Conservation (phyloP, 2,113 vertebrate species). For the Mugil cephalus region DNA sequence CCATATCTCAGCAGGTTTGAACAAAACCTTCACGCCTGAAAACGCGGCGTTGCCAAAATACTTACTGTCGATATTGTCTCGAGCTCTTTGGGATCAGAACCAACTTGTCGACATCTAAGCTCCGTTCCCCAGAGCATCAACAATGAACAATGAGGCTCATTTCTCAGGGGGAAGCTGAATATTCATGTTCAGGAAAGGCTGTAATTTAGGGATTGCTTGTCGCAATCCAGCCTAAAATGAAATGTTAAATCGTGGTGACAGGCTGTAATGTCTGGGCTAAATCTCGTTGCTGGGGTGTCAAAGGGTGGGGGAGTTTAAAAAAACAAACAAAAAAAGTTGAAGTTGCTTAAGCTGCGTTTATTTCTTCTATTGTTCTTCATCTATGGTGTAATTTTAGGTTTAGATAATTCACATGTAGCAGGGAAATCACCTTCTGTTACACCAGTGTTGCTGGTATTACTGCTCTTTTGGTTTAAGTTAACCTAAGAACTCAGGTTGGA, state of each 20-base stretch:
- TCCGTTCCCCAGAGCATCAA: conserved; percentile 26
- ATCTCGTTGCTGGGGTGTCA: not conserved
- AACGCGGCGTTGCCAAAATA: conserved; percentile 57
- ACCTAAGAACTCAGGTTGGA: no score
- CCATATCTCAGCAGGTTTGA: conserved; percentile 50
- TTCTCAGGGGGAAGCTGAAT: conserved; percentile 29
- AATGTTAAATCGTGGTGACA: conserved; percentile 11
- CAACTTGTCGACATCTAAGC: conserved; percentile 56
- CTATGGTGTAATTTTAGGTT: not conserved
- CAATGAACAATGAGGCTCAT: conserved; percentile 61
- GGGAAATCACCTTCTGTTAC: not conserved
- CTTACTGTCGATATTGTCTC: conserved; percentile 42
- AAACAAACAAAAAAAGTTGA: not conserved
- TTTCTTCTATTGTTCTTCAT: not conserved
- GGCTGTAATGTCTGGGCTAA: not conserved
- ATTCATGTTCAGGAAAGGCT: conserved; percentile 24
- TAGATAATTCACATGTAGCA: not conserved
- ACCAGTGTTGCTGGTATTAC: not conserved
- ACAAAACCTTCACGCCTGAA: conserved; percentile 54
- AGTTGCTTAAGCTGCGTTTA: not conserved
- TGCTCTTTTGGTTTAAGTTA: not conserved
- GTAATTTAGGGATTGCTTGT: conserved; percentile 31
- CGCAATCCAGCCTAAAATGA: conserved; percentile 1
- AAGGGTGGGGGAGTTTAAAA: not conserved
- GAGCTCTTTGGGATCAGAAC: conserved; percentile 64